Conservation (phyloP, 2,113 vertebrate genomes). For the Galemys pyrenaicus region DNA sequence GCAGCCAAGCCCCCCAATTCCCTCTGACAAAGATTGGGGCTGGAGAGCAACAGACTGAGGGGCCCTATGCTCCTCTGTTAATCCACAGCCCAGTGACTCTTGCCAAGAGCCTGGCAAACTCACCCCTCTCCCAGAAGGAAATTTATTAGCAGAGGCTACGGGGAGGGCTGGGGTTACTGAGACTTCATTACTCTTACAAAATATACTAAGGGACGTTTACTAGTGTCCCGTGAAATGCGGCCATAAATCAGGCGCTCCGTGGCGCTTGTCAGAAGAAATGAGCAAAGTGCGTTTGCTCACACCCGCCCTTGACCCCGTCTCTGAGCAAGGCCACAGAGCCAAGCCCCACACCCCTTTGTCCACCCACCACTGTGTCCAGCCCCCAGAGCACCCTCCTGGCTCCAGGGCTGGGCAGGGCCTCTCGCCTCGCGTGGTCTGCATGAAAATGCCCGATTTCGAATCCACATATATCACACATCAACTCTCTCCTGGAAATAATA, state of each 20-base stretch:
- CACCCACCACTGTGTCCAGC: accelerated
- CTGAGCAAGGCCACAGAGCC: neutral
- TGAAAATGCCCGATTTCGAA: constrained; percentile 9
- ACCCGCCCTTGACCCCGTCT: neutral
- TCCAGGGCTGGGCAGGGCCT: neutral
- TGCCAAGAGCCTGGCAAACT: constrained; percentile 51
- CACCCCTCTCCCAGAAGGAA: constrained; percentile 45
- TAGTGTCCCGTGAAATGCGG: constrained; percentile 74
- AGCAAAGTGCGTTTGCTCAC: neutral
- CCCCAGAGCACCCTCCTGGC: neutral
- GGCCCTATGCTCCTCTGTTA: neutral
- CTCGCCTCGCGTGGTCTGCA: neutral
- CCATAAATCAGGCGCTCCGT: constrained; percentile 72
- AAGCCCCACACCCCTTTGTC: too few relatives aligned
- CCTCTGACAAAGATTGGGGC: neutral
- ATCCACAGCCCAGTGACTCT: neutral
- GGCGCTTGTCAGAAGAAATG: constrained; percentile 61
- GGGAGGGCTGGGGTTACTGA: constrained; percentile 62
- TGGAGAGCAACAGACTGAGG: neutral
- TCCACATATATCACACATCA: neutral
- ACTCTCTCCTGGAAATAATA: constrained; percentile 70
- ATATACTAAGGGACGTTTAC: constrained; percentile 78
- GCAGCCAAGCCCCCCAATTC: neutral
- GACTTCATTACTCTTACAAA: constrained; percentile 78
- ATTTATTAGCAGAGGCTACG: constrained; percentile 74